Evolutionary conservation across 2,113 vertebrate genomes (phyloP).

Genomic region (Shinisaurus crocodilurus): DNA sequence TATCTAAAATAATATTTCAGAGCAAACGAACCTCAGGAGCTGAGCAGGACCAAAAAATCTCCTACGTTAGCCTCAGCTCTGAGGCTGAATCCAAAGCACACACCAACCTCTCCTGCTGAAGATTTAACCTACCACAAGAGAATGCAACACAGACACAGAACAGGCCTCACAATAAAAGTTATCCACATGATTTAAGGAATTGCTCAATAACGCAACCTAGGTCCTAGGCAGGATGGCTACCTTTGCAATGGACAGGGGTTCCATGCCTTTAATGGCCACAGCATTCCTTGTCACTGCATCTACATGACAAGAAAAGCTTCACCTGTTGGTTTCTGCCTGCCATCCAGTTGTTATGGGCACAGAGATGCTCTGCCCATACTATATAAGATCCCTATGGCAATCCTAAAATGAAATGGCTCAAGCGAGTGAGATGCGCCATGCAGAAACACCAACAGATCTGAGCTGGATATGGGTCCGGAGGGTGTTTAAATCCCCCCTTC

Average conservation of each 20-base stretch:
- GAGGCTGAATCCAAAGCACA: not conserved
- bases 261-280: not conserved
- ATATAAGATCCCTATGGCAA: not conserved
- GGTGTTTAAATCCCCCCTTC: not conserved
- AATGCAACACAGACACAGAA: not conserved
- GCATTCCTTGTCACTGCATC: not conserved
- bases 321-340: not conserved
- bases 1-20: not conserved
- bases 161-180: not conserved
- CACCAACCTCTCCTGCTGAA: not conserved
- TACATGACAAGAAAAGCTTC: not conserved
- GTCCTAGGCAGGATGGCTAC: not conserved
- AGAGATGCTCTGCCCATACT: not conserved
- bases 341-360: not conserved
- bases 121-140: not conserved
- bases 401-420: not conserved
- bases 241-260: not conserved
- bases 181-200: not conserved
- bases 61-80: not conserved
- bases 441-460: not conserved
- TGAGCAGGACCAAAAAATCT: not conserved
- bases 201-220: not conserved
- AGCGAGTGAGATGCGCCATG: not conserved
- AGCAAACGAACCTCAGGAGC: not conserved
- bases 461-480: not conserved